Conservation (phyloP, 2,888 invertebrate species). For the Empis livida region DNA sequence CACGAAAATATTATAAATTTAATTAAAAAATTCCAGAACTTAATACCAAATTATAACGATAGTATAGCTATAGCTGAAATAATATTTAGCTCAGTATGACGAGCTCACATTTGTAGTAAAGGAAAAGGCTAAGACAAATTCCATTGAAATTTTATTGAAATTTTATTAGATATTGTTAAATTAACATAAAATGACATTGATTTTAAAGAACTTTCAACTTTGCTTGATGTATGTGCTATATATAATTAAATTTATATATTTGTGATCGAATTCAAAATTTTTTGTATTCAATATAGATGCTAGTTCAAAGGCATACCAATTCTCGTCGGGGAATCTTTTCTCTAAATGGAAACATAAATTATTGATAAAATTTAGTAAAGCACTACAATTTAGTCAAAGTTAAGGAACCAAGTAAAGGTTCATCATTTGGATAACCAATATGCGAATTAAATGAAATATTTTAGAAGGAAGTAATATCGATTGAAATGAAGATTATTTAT, state of each 20-base stretch:
- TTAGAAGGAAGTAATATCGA: not conserved
- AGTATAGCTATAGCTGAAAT: not conserved
- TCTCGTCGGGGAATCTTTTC: slow-evolving; percentile 1
- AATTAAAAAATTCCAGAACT: slow-evolving; percentile 3
- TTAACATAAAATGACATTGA: not conserved
- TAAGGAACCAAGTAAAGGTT: not conserved
- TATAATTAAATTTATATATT: no score
- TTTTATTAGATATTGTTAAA: not conserved
- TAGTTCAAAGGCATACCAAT: no score
- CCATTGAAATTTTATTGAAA: no score
- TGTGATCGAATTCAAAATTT: no score
- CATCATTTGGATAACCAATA: slow-evolving; percentile 1
- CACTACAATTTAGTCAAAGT: slow-evolving; percentile 2
- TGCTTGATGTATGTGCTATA: slow-evolving; percentile 2
- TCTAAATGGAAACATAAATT: no score
- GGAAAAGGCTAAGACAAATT: slow-evolving; percentile 3
- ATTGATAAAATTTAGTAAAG: no score
- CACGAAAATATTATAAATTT: slow-evolving; percentile 1
- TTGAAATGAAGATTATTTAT: slow-evolving; percentile 2
- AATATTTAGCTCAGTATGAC: slow-evolving; percentile 1
- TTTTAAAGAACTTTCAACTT: slow-evolving; percentile 1
- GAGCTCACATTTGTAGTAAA: slow-evolving; percentile 1
- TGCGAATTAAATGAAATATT: slow-evolving; percentile 1
- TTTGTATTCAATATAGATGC: no score
- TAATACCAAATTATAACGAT: slow-evolving; percentile 3